phyloP scores from a whole-genome alignment of 2,113 vertebrate genomes.

The Gavialis gangeticus region DNA sequence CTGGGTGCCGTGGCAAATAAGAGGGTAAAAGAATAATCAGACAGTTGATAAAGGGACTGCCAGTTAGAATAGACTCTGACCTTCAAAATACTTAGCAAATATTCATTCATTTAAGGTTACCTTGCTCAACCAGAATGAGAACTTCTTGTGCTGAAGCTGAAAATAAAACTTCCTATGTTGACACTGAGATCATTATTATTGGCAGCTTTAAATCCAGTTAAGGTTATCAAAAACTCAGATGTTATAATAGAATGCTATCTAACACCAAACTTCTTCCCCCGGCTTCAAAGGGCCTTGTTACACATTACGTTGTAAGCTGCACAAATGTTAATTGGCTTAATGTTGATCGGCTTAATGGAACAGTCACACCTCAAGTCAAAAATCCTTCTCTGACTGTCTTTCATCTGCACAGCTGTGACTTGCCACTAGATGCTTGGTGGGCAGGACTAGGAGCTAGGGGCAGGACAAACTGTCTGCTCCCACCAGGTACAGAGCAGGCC shows the following conservation, averaged over 20 bases:
- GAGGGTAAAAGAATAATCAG: conserved; percentile 67
- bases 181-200: neutral
- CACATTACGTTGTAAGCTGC: too few relatives aligned
- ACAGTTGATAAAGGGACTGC: conserved; percentile 33
- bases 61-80: conserved; percentile 57
- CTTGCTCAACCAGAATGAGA: neutral
- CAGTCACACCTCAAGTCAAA: too few relatives aligned
- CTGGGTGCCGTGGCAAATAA: conserved; percentile 54
- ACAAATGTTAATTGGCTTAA: too few relatives aligned
- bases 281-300: too few relatives aligned
- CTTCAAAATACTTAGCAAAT: conserved; percentile 40
- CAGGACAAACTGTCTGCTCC: too few relatives aligned
- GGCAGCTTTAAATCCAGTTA: neutral
- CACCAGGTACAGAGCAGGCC: too few relatives aligned
- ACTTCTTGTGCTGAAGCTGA: neutral
- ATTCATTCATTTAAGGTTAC: conserved; percentile 44
- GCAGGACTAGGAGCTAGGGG: too few relatives aligned
- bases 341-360: too few relatives aligned
- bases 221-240: neutral
- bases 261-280: neutral
- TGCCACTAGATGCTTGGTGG: too few relatives aligned
- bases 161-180: neutral
- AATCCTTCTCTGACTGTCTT: too few relatives aligned
- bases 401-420: too few relatives aligned
- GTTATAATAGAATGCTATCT: neutral